phyloP scores from a whole-genome alignment of 1,140 invertebrate genomes.

The Trichomalopsis sarcophagae region DNA sequence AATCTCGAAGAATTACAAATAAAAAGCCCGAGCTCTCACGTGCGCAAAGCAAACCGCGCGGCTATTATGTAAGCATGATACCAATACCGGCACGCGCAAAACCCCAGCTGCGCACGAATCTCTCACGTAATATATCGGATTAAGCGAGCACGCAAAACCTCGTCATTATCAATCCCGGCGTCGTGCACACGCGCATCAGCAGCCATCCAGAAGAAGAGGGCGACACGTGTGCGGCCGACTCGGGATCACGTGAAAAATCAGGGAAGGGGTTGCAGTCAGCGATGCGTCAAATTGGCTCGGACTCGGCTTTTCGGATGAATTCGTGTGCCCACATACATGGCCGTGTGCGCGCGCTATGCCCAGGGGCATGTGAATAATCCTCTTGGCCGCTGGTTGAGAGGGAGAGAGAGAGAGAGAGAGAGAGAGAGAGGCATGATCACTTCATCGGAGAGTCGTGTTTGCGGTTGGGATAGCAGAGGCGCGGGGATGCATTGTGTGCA shows the following conservation, averaged over 20 bases:
- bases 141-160: slow-evolving; percentile 6
- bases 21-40: neutral
- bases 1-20: neutral
- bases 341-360: neutral
- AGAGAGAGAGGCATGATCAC: neutral
- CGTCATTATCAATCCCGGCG: slow-evolving; percentile 15
- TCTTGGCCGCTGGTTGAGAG: neutral
- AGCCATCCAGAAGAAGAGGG: neutral
- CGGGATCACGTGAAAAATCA: slow-evolving; percentile 41
- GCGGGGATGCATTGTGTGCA: neutral
- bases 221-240: neutral
- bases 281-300: slow-evolving; percentile 62
- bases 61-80: neutral
- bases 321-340: neutral
- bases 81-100: neutral
- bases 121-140: slow-evolving; percentile 4
- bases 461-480: slow-evolving; percentile 9
- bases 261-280: slow-evolving; percentile 38
- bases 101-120: neutral
- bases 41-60: neutral
- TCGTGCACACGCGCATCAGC: neutral
- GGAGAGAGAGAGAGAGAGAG: neutral
- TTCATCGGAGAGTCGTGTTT: slow-evolving; percentile 29
- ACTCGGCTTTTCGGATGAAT: slow-evolving; percentile 47
- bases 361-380: neutral